These are phyloP conservation scores for Oryzias melastigma DNA, from an alignment of 2,113 vertebrate genomes.

Conservation along the genomic window DNA sequence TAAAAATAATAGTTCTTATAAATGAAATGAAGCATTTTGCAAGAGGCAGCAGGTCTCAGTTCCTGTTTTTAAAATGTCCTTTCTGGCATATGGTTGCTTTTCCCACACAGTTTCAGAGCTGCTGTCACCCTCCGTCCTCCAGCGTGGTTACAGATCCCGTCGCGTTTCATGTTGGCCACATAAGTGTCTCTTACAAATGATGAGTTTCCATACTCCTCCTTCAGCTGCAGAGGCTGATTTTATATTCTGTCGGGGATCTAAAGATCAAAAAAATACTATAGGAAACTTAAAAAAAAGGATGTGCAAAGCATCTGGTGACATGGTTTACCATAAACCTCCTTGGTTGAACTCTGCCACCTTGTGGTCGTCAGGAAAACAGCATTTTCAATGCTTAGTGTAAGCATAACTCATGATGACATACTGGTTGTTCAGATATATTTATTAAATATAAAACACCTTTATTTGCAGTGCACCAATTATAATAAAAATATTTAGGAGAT, in stretches of 20 bases:
- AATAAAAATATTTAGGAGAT: conserved; percentile 58
- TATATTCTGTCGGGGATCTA: conserved; percentile 24
- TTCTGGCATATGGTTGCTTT: conserved; percentile 32
- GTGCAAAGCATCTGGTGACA: not conserved
- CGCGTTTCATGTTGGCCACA: conserved; percentile 27
- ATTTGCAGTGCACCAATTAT: conserved; percentile 58
- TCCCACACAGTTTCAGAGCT: conserved; percentile 40
- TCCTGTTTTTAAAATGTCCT: conserved; percentile 10
- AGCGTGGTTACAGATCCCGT: conserved; percentile 32
- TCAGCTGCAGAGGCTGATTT: conserved; percentile 24
- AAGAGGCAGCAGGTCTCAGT: conserved; percentile 20
- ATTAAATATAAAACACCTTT: conserved; percentile 70
- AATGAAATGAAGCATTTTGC: not conserved
- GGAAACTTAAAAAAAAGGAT: conserved; percentile 5
- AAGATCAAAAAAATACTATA: conserved; percentile 30
- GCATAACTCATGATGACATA: not conserved
- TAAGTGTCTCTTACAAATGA: conserved; percentile 37
- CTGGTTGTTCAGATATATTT: conserved; percentile 56
- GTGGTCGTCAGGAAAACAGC: conserved; percentile 33
- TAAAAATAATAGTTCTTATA: too few relatives aligned
- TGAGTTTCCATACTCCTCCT: conserved; percentile 29
- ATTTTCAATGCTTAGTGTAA: conserved; percentile 3
- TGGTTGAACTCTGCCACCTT: conserved; percentile 54
- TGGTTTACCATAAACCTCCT: conserved; percentile 6
- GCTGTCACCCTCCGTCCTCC: conserved; percentile 35